Percentiles rank a stretch among this genome's conserved stretches.
phyloP scores from a whole-genome alignment of 2,113 vertebrate species.

The Chaetorhynchus papuensis region DNA sequence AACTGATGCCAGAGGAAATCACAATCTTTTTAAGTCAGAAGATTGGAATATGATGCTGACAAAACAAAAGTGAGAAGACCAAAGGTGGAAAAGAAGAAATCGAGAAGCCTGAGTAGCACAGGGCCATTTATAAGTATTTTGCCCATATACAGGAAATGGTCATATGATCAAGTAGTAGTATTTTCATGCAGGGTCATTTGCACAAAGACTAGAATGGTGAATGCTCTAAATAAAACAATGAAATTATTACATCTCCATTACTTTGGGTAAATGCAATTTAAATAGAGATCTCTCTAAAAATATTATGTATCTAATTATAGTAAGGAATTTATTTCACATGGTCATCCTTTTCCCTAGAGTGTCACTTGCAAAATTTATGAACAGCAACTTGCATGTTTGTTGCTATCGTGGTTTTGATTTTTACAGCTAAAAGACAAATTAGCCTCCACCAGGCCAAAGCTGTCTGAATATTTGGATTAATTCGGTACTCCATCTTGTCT shows the following conservation, averaged over 20 bases:
- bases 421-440: conserved; percentile 40
- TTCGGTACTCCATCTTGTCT: conserved; percentile 30
- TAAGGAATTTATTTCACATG: not conserved
- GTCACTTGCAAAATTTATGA: not conserved
- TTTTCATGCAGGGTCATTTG: not conserved
- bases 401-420: not conserved
- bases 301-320: not conserved
- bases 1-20: not conserved
- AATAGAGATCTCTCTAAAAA: not conserved
- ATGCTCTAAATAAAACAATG: not conserved
- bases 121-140: not conserved
- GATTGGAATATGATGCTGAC: not conserved
- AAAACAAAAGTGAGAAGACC: not conserved
- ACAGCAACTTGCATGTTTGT: not conserved
- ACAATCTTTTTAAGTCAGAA: not conserved
- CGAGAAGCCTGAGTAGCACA: not conserved
- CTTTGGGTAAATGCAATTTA: not conserved
- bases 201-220: not conserved
- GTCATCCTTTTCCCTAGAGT: not conserved
- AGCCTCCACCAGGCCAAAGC: not conserved
- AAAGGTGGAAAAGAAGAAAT: not conserved
- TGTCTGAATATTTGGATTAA: conserved; percentile 41
- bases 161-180: not conserved
- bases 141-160: not conserved
- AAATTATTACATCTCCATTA: not conserved